Evolutionary conservation across 2,888 invertebrate genomes (phyloP), one percentile per base, ranked within the genome.

Genomic region (Clivina fossor): DNA sequence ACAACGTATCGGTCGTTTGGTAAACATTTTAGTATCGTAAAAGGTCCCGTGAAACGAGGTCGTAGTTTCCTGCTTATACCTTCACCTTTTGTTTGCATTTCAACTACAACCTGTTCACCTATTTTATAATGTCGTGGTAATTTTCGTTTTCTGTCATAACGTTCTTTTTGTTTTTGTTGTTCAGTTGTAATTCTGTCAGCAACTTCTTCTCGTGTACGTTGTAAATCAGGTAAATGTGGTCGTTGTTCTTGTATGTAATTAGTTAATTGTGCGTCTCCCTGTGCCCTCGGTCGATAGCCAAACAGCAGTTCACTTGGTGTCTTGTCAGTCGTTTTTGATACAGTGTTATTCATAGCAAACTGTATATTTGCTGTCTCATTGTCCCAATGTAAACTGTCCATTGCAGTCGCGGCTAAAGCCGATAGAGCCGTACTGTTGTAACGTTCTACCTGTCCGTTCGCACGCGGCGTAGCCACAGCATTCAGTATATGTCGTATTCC

Each of bases 401-500:
- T 54, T 13, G 63, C 64, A 44, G 66, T 61, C 1, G 66, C 64
- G 11, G 63, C 61, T 8, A 65, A 40, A 2, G 67, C 63, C 19
- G 60, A 56, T 0, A 68, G 40, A n/a, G 69, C 53, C 4, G 58
- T 59, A 1, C 65, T 53, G 50, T 69, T 70, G 11, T 66, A 59
- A 15, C 69, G 51, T 49, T 62, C 72, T 1, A 66, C 67, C 48
- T 71, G 71, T 2, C 71, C 71, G 53, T 73, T 71, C 0, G 66
- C 66, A 30, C 69, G 28, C 4, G 67, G 67, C n/a, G 66, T 66
- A 3, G 67, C 65, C 0, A 67, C 65, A 0, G 68, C 64, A 49
- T 66, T 67, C 3, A 60, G 15, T 3, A 66, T 40, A 20, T 69
- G 69, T 16, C 63, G 60, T 8, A 69, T 63, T 7, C 61, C 62